A percentile compares a stretch with the other conserved stretches of the same genome.
These are phyloP conservation scores for Anolis sagrei DNA, from an alignment of 2,113 vertebrate genomes.

Conservation along the genomic window DNA sequence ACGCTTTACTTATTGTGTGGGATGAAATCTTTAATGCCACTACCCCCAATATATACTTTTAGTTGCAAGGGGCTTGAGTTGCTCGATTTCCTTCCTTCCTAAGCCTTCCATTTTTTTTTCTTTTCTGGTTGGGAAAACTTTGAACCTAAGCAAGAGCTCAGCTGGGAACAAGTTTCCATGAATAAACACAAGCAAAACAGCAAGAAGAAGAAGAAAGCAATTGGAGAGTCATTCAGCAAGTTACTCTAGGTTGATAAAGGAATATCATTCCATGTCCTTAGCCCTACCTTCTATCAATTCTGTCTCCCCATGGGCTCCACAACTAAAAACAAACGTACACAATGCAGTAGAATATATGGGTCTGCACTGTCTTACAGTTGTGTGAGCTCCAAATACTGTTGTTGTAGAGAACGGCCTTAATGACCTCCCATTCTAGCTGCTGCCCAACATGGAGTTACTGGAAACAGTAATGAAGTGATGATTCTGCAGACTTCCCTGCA, in stretches of 20 bases:
- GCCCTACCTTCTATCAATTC: not conserved
- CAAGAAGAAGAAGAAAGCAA: constrained; percentile 37
- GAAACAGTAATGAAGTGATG: constrained; percentile 56
- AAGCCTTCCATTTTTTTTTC: too few species aligned
- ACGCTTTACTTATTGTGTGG: too few species aligned
- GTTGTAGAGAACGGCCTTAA: constrained; percentile 51
- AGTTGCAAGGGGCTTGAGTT: too few species aligned
- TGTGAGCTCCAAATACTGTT: not conserved
- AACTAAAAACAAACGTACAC: not conserved
- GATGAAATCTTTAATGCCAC: too few species aligned
- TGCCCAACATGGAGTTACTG: constrained; percentile 56
- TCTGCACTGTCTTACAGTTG: not conserved
- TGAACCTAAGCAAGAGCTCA: not conserved
- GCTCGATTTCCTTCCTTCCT: too few species aligned
- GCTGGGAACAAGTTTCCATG: constrained; percentile 14
- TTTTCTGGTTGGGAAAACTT: not conserved
- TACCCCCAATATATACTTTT: too few species aligned
- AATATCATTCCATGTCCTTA: not conserved
- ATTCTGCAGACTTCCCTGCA: constrained; percentile 54
- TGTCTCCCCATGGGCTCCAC: not conserved
- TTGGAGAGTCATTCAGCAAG: not conserved
- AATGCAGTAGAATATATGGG: constrained; percentile 21
- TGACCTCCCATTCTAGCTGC: constrained; percentile 55
- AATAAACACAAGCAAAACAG: constrained; percentile 5
- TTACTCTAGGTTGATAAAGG: not conserved